Evolutionary conservation across 2,888 invertebrate species (phyloP).

Genomic region (Osmoderma eremita): DNA sequence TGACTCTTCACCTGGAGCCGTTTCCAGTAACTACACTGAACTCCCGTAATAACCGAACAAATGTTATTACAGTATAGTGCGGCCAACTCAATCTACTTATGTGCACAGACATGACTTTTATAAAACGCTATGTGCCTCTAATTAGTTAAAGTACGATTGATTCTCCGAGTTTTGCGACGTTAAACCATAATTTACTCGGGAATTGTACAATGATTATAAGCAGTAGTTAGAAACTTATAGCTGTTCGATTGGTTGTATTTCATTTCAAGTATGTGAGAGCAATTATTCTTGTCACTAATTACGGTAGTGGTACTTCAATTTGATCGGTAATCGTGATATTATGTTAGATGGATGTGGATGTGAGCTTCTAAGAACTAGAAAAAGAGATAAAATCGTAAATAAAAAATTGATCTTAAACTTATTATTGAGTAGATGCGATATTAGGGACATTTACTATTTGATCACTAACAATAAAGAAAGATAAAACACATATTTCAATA

Average conservation of each 20-base stretch:
- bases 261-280: neutral
- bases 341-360: no score
- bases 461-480: no score
- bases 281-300: neutral
- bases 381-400: no score
- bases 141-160: conserved; percentile 11
- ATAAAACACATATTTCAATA: no score
- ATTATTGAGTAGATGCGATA: no score
- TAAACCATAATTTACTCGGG: neutral
- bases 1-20: conserved; percentile 24
- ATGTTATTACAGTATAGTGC: conserved; percentile 31
- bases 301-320: neutral
- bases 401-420: no score
- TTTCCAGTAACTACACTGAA: conserved; percentile 34
- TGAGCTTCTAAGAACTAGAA: no score
- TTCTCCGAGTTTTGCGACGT: neutral
- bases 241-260: neutral
- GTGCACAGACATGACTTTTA: conserved; percentile 3
- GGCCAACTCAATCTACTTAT: conserved; percentile 16
- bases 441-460: no score
- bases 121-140: conserved; percentile 1
- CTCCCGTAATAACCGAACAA: conserved; percentile 39
- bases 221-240: neutral
- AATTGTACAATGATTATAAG: neutral
- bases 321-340: neutral